Evolutionary conservation across 2,113 vertebrate genomes (phyloP).

Genomic region (Ammospiza nelsoni): DNA sequence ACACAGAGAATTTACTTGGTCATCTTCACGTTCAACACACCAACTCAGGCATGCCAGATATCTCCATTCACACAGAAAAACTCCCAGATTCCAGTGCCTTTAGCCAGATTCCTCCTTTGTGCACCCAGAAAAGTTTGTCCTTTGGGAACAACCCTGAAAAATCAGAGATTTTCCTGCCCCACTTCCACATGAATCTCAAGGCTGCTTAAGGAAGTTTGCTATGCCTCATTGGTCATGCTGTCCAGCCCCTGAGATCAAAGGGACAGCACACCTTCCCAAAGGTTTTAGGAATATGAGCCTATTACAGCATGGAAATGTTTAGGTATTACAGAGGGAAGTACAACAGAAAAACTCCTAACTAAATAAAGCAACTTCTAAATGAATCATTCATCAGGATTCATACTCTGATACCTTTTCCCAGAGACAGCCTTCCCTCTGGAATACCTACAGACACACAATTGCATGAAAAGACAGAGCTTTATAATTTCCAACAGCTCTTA

Average conservation of each 20-base stretch:
- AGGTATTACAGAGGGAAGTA: background rate
- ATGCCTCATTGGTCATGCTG: background rate
- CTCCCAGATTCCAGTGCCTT: background rate
- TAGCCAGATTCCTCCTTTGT: background rate
- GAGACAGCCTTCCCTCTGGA: constrained; percentile 1
- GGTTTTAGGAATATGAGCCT: background rate
- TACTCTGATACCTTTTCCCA: background rate
- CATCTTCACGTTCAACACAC: background rate
- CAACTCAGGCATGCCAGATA: background rate
- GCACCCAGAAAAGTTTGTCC: background rate
- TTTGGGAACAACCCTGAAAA: background rate
- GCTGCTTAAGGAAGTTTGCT: background rate
- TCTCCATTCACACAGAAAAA: background rate
- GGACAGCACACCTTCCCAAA: background rate
- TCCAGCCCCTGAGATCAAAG: constrained; percentile 13
- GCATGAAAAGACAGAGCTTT: background rate
- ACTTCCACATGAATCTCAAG: background rate
- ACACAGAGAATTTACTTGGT: background rate
- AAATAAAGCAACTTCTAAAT: constrained; percentile 33
- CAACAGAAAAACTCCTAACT: background rate
- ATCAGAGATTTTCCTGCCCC: background rate
- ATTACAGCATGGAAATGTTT: background rate
- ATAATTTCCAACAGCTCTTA: background rate
- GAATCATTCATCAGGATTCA: constrained; percentile 34
- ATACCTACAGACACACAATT: background rate